phyloP scores from a whole-genome alignment of 2,113 vertebrate genomes.

The Himantopus leucocephalus region DNA sequence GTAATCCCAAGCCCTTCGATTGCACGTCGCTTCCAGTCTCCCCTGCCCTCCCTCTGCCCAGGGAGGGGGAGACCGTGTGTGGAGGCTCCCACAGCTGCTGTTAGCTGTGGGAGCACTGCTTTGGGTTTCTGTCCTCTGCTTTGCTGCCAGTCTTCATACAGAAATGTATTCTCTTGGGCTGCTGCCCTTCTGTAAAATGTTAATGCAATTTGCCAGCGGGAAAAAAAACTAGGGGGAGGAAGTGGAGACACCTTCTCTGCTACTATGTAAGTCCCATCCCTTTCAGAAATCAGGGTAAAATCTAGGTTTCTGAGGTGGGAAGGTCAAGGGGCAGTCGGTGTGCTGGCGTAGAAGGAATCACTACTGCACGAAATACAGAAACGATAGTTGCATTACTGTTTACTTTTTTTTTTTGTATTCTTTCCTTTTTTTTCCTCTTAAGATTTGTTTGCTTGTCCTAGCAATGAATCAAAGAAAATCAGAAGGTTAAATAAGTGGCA shows the following conservation, averaged over 20 bases:
- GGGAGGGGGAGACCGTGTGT: rapidly evolving
- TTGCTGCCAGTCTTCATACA: background rate
- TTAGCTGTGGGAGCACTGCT: background rate
- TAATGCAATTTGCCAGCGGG: background rate
- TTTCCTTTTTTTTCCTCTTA: background rate
- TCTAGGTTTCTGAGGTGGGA: background rate
- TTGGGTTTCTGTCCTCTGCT: background rate
- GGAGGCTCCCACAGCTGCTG: background rate
- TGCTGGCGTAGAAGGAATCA: background rate
- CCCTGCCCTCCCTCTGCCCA: background rate
- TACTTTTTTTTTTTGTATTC: background rate
- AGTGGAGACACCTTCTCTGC: background rate
- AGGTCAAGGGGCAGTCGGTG: rapidly evolving
- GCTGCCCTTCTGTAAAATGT: background rate
- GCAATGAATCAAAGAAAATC: conserved; percentile 27
- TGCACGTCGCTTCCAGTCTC: background rate
- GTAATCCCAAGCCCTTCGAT: background rate
- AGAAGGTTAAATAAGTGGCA: conserved; percentile 21
- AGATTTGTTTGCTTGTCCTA: conserved; percentile 13
- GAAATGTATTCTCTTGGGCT: background rate
- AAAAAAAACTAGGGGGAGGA: background rate
- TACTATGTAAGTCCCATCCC: background rate
- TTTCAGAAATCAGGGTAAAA: background rate
- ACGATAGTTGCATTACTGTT: background rate
- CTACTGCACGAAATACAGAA: background rate